These are phyloP conservation scores for Cinclus mexicanus DNA, from an alignment of 2,113 vertebrate genomes.

Conservation along the genomic window DNA sequence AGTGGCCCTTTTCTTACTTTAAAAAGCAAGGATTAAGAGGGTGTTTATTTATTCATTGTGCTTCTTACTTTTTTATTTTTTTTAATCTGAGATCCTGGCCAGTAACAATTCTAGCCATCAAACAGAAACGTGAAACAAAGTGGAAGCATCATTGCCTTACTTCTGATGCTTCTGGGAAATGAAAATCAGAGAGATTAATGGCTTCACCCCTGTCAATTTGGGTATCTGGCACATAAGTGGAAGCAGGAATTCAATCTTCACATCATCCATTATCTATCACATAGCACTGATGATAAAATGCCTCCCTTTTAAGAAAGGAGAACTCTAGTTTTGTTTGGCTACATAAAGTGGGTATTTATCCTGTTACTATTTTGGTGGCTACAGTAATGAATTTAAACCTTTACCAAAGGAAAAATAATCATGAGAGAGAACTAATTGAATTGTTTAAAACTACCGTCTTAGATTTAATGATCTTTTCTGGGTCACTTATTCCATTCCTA, in stretches of 20 bases:
- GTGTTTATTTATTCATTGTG: background rate
- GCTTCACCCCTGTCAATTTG: background rate
- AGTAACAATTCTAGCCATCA: background rate
- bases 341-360: background rate
- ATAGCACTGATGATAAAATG: background rate
- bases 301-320: background rate
- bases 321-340: background rate
- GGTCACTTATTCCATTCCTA: background rate
- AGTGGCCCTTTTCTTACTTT: background rate
- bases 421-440: background rate
- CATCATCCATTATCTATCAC: background rate
- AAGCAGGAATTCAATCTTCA: background rate
- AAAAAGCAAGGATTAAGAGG: background rate
- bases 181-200: background rate
- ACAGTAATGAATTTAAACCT: background rate
- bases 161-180: constrained; percentile 3
- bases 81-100: background rate
- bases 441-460: background rate
- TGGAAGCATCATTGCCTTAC: background rate
- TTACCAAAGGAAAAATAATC: background rate
- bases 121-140: background rate
- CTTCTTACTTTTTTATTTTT: background rate
- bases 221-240: background rate
- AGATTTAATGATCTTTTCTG: background rate
- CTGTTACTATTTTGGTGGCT: background rate